phyloP scores from a whole-genome alignment of 2,888 invertebrate genomes.

The Epinotia nisella region DNA sequence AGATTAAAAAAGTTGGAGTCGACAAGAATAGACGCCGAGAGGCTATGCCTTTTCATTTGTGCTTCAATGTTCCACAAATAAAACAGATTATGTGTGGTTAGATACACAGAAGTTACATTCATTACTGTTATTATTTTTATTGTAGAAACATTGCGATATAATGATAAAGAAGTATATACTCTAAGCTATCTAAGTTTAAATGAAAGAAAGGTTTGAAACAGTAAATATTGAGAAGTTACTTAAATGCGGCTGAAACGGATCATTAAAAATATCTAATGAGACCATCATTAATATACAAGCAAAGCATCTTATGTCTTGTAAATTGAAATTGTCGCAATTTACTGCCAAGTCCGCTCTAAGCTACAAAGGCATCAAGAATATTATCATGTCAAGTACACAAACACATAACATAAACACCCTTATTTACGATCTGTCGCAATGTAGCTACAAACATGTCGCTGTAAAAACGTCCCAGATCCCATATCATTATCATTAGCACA shows the following conservation, averaged over 20 bases:
- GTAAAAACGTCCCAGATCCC: constrained; percentile 7
- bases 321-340: no score
- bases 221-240: no score
- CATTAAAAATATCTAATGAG: no score
- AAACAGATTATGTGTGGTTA: not conserved
- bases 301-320: no score
- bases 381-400: not conserved
- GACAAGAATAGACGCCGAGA: constrained; percentile 17
- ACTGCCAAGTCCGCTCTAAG: not conserved
- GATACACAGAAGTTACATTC: not conserved
- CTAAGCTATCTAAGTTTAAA: no score
- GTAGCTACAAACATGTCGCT: not conserved
- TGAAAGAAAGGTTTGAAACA: no score
- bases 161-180: no score
- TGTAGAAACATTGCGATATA: not conserved
- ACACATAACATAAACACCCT: not conserved
- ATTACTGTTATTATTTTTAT: not conserved
- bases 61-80: not conserved
- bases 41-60: constrained; percentile 26
- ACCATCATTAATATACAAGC: no score
- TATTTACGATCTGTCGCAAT: not conserved
- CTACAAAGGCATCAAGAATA: not conserved
- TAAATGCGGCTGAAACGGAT: no score
- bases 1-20: constrained; percentile 35
- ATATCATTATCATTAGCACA: constrained; percentile 5